Evolutionary conservation across 2,113 vertebrate species (phyloP).

Genomic region (Ptilonorhynchus violaceus): DNA sequence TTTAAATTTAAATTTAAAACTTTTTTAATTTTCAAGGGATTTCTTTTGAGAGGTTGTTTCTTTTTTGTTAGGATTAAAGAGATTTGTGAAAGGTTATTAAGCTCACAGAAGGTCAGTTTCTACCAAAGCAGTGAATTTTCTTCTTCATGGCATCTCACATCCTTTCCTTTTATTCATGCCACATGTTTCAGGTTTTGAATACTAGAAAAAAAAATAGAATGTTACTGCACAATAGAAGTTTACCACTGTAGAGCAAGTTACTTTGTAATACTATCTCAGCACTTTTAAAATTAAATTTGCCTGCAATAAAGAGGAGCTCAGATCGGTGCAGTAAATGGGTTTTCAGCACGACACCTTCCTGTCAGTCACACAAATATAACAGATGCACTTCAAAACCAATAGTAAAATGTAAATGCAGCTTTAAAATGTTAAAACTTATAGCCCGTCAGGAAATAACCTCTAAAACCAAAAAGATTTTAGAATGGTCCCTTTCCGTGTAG

Average conservation of each 20-base stretch:
- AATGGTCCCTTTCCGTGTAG: neutral
- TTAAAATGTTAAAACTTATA: neutral
- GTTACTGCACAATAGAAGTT: neutral
- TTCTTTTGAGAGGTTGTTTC: neutral
- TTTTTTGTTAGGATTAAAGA: neutral
- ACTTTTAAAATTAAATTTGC: neutral
- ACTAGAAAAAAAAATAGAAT: neutral
- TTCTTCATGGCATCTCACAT: neutral
- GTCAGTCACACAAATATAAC: neutral
- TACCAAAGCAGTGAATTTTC: neutral
- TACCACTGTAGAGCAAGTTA: neutral
- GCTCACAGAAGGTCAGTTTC: neutral
- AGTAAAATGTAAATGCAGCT: neutral
- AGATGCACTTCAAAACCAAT: neutral
- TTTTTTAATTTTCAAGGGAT: neutral
- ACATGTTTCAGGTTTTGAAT: neutral
- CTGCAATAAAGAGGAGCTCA: neutral
- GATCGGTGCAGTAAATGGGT: neutral
- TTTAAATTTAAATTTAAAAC: neutral
- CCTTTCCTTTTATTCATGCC: neutral
- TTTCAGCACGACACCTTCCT: neutral
- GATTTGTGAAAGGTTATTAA: neutral
- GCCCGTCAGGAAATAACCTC: neutral
- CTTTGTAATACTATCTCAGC: neutral
- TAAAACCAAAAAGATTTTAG: neutral